Evolutionary conservation across 2,888 invertebrate genomes (phyloP).

Genomic region (Prosapia bicincta): DNA sequence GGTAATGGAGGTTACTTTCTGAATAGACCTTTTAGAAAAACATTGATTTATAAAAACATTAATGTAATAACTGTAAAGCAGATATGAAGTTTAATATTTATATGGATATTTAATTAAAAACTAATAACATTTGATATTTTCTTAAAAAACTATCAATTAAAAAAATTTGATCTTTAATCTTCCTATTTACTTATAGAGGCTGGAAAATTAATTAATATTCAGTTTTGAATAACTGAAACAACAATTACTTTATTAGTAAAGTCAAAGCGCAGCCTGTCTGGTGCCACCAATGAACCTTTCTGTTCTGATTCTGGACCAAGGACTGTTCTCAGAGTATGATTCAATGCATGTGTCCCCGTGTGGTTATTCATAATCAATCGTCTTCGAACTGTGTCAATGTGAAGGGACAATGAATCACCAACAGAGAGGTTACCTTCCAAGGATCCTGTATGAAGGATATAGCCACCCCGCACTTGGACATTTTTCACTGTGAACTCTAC

Average conservation of each 20-base stretch:
- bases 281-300: constrained; percentile 94
- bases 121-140: no score
- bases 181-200: no score
- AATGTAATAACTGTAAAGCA: no score
- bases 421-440: constrained; percentile 74
- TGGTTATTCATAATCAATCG: constrained; percentile 98
- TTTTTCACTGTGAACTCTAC: constrained; percentile 87
- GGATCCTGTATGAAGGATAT: constrained; percentile 88
- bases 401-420: constrained; percentile 78
- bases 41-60: no score
- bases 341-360: constrained; percentile 95
- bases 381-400: constrained; percentile 81
- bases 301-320: constrained; percentile 91
- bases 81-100: no score
- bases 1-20: no score
- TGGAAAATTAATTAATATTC: no score
- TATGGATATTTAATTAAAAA: no score
- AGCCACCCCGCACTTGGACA: constrained; percentile 91
- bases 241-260: constrained; percentile 79
- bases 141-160: no score
- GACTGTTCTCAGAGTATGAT: constrained; percentile 88
- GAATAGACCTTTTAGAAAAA: no score
- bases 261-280: constrained; percentile 95
- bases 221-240: no score
- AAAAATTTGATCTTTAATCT: no score